phyloP scores from a whole-genome alignment of 2,113 vertebrate genomes.

The Hypocryptadius cinnamomeus region DNA sequence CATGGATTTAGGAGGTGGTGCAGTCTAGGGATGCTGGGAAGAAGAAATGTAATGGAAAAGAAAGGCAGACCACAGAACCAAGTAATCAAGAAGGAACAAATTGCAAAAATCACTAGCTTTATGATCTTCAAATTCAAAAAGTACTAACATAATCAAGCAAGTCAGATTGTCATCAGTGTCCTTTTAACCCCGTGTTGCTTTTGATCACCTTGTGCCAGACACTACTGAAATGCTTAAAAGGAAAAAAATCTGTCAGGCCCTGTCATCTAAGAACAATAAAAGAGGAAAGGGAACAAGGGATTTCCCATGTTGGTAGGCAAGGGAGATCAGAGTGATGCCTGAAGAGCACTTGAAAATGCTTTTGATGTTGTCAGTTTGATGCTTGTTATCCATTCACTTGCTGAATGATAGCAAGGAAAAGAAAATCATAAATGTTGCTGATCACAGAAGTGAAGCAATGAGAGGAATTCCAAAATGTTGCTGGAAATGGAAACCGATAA shows the following conservation, averaged over 20 bases:
- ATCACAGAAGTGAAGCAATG: background rate
- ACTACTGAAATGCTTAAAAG: background rate
- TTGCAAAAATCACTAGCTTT: background rate
- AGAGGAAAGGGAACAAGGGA: background rate
- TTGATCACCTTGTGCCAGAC: background rate
- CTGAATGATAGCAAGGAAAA: background rate
- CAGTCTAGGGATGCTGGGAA: background rate
- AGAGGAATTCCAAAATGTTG: background rate
- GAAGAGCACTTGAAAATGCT: background rate
- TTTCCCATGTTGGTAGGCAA: background rate
- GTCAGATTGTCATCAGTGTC: background rate
- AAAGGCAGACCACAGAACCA: background rate
- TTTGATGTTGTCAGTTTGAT: background rate
- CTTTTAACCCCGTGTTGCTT: background rate
- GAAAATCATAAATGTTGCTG: background rate
- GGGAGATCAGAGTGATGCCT: background rate
- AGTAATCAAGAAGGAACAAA: background rate
- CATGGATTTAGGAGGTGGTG: conserved; percentile 11
- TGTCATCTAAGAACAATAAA: background rate
- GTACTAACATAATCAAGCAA: background rate
- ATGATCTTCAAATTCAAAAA: background rate
- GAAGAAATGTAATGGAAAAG: background rate
- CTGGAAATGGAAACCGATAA: background rate
- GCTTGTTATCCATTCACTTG: background rate
- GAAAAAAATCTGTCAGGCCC: background rate